Conservation (phyloP, 1,140 invertebrate genomes). For the Drosophila virilis region DNA sequence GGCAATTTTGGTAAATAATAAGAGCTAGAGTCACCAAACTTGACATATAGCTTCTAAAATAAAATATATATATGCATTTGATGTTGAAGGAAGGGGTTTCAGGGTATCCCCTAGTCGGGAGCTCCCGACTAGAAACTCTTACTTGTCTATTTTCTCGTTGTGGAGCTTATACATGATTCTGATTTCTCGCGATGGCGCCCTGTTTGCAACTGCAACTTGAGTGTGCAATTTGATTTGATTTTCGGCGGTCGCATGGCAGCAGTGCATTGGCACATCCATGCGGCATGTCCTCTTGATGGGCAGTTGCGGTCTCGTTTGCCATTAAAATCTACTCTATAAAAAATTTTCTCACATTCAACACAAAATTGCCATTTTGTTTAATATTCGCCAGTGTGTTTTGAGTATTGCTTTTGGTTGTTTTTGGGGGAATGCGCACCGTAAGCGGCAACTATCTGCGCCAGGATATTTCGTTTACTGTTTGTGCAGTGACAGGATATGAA, state of each 20-base stretch:
- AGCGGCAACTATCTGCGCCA: conserved; percentile 47
- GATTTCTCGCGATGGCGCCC: conserved; percentile 58
- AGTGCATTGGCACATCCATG: conserved; percentile 51
- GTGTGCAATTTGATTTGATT: conserved; percentile 81
- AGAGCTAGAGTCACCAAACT: too few relatives aligned
- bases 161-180: conserved; percentile 37
- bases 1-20: too few relatives aligned
- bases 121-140: too few relatives aligned
- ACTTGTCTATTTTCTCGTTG: conserved; percentile 6
- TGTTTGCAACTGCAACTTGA: conserved; percentile 60
- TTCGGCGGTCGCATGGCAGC: conserved; percentile 35
- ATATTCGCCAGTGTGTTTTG: conserved; percentile 65
- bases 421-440: conserved; percentile 17
- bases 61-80: too few relatives aligned
- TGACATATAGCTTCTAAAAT: too few relatives aligned
- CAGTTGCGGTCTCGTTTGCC: conserved; percentile 46
- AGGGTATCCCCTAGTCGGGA: too few relatives aligned
- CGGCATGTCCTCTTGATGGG: conserved; percentile 50
- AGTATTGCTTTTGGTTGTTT: conserved; percentile 30
- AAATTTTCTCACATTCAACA: conserved; percentile 38
- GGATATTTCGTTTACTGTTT: conserved; percentile 63
- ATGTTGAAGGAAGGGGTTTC: too few relatives aligned
- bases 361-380: conserved; percentile 79
- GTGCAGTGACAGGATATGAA: conserved; percentile 72
- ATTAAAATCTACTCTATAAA: conserved; percentile 40